Conservation (phyloP, 1,140 invertebrate species). For the Acyrthosiphon pisum region DNA sequence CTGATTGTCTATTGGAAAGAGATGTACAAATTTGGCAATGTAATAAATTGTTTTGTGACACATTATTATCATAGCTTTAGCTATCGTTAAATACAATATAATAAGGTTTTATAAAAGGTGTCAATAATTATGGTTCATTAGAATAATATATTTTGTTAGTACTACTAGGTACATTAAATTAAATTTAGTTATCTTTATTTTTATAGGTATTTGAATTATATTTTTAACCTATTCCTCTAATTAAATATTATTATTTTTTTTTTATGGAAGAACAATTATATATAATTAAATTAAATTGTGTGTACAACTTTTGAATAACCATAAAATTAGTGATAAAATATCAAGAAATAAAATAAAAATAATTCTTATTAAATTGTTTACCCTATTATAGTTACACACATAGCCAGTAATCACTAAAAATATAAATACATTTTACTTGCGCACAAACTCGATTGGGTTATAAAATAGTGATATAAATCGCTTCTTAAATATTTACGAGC, state of each 20-base stretch:
- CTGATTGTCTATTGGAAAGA: background rate
- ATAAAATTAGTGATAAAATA: background rate
- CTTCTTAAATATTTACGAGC: background rate
- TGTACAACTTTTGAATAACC: background rate
- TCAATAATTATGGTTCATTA: background rate
- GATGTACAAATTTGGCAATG: background rate
- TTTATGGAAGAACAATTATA: background rate
- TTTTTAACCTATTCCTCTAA: background rate
- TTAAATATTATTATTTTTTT: slow-evolving; percentile 2
- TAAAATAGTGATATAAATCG: background rate
- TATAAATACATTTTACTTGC: background rate
- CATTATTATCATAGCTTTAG: background rate
- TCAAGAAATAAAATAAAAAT: background rate
- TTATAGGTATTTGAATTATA: slow-evolving; percentile 2
- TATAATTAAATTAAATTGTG: slow-evolving; percentile 19
- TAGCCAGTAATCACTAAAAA: background rate
- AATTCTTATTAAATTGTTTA: slow-evolving; percentile 5
- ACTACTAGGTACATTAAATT: background rate
- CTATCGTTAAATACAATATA: background rate
- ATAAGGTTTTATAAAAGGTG: background rate
- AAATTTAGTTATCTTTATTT: background rate
- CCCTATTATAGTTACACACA: background rate
- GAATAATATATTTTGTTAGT: background rate
- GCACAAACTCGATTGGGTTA: background rate
- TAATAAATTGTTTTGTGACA: background rate